Base-by-base conservation (phyloP, 2,113 vertebrate species). In the Sarotherodon lohbergeri region DNA sequence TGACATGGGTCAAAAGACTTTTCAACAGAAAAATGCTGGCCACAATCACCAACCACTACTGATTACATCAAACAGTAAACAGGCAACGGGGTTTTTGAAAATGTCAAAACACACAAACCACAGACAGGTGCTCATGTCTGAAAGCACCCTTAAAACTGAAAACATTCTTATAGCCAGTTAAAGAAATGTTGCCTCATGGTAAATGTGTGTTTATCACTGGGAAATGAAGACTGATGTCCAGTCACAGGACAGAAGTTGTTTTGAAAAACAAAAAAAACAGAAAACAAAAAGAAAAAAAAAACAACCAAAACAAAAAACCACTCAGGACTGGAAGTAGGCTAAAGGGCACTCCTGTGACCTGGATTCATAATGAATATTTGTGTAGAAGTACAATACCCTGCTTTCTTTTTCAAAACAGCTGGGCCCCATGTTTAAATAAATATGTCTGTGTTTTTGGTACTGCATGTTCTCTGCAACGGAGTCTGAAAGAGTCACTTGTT, bases 381-480 rank as follows among this genome's bases (percentile, higher is more conserved):
- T 84, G 59, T 78, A 89, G 84, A 84, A 92, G 81, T 85, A 86
- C 83, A 95, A 92, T 93, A 84, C 82, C 66, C 80, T 86, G 80
- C 81, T 89, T 91, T 93, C 90, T 91, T 87, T 92, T 63, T 79
- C 59, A 52, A 56, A 87, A 84, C 85, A 76, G 81, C 88, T 80
- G 61, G 54, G 29, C 81, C 56, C 24, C 78, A 56, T 87, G 52
- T 89, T 92, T 88, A 32, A 90, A 90, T 71, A 89, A 89, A 89
- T 57, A 90, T 54, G 81, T 90, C 82, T 91, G 86, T 92, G 84
- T 92, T 92, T 85, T 92, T 88, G 55, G 82, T 48, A 80, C 79
- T 57, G 76, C 29, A 1, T 83, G 88, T 71, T 59, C 43, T 4
- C 6, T 24, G 19, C 12, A 13, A 29, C 36, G 5, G 17, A 34